Percentiles rank a stretch among this genome's conserved stretches.
phyloP scores from a whole-genome alignment of 2,888 invertebrate genomes.

The Drosophila monieri region DNA sequence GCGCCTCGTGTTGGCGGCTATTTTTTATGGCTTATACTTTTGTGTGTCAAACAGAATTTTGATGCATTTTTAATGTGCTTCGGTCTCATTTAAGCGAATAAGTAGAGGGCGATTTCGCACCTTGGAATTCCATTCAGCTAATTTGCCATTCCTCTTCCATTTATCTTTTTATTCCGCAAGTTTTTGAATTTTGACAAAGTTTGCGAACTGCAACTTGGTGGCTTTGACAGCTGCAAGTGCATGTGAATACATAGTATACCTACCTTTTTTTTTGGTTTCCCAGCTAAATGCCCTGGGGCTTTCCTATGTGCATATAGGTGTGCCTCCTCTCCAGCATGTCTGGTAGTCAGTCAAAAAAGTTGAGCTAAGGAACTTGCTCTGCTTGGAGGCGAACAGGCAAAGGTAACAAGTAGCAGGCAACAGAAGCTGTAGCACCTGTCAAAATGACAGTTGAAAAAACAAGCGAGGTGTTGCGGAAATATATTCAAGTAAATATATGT shows the following conservation, averaged over 20 bases:
- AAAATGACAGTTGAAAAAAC: conserved; percentile 78
- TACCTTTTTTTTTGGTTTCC: background rate
- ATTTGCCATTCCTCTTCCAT: background rate
- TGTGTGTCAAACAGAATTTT: background rate
- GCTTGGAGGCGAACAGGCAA: conserved; percentile 14
- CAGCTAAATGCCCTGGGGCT: conserved; percentile 3
- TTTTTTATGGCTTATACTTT: conserved; percentile 2
- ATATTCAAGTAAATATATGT: conserved; percentile 23
- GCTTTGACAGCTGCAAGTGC: conserved; percentile 73
- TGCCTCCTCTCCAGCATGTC: background rate
- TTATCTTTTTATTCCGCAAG: background rate
- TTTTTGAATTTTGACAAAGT: conserved; percentile 51
- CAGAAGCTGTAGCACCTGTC: conserved; percentile 65
- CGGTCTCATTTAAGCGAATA: background rate
- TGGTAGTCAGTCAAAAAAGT: conserved; percentile 17
- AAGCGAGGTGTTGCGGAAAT: conserved; percentile 43
- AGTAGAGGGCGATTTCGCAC: background rate
- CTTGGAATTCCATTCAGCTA: background rate
- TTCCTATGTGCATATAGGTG: background rate
- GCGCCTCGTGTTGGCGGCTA: conserved; percentile 13
- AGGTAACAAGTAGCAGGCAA: conserved; percentile 20
- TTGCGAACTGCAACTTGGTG: conserved; percentile 57
- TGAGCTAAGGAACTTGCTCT: conserved; percentile 26
- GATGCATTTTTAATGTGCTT: background rate
- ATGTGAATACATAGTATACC: conserved; percentile 21